These are phyloP conservation scores for Cryptomyrus ogoouensis DNA, from an alignment of 2,113 vertebrate genomes.

Conservation along the genomic window DNA sequence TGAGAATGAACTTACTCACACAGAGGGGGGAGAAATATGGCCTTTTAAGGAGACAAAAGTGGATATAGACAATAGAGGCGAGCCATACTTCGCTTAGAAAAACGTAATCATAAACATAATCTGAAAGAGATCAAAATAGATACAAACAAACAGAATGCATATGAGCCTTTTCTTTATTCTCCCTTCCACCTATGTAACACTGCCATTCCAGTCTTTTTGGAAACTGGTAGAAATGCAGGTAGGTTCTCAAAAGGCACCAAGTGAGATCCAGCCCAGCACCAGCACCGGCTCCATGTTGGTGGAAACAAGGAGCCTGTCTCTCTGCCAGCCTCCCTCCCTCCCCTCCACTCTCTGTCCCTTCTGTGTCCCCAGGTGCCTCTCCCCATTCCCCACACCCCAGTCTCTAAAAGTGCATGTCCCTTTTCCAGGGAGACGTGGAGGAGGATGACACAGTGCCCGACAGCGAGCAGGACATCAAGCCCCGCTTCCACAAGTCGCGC, in stretches of 20 bases:
- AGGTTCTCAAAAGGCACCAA: not conserved
- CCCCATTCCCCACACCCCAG: not conserved
- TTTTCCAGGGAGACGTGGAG: constrained; percentile 79
- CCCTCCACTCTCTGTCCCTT: not conserved
- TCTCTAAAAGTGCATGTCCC: not conserved
- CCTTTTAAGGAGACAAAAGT: not conserved
- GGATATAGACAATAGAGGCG: not conserved
- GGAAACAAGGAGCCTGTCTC: not conserved
- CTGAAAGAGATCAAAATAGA: not conserved
- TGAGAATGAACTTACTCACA: not conserved
- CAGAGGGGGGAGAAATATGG: not conserved
- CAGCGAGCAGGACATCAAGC: constrained; percentile 95
- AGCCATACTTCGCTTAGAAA: not conserved
- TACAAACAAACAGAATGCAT: not conserved
- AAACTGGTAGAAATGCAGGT: not conserved
- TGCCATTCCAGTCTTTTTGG: not conserved
- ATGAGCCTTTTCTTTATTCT: not conserved
- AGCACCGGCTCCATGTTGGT: not conserved
- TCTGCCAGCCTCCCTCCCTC: not conserved
- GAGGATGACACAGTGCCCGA: constrained; percentile 85
- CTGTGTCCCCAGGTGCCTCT: not conserved
- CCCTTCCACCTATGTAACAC: not conserved
- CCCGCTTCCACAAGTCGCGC: constrained; percentile 91
- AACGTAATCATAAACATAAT: not conserved
- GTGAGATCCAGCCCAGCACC: not conserved